A percentile compares a stretch with the other conserved stretches of the same genome.
These are phyloP conservation scores for Trichosurus vulpecula DNA, from an alignment of 2,797 vertebrate species.

Conservation along the genomic window DNA sequence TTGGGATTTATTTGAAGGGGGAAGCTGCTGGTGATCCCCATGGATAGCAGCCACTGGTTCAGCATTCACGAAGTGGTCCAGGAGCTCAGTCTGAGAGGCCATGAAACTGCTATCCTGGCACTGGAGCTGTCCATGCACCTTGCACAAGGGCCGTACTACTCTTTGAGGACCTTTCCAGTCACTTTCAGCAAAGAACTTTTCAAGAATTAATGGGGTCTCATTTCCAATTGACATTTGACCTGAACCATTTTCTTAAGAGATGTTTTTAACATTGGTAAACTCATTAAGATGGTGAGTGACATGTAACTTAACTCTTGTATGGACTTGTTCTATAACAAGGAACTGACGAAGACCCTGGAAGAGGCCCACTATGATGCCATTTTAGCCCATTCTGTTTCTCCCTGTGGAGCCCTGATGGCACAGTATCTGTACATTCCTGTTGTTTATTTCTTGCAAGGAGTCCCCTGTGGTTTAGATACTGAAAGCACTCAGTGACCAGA, in stretches of 20 bases:
- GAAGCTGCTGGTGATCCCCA: slow-evolving; percentile 57
- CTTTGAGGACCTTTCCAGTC: slow-evolving; percentile 84
- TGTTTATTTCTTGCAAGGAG: slow-evolving; percentile 72
- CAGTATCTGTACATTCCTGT: slow-evolving; percentile 81
- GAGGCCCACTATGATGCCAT: slow-evolving; percentile 76
- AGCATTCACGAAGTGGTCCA: slow-evolving; percentile 83
- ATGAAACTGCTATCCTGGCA: slow-evolving; percentile 86
- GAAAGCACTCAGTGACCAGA: slow-evolving; percentile 72
- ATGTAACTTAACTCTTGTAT: slow-evolving; percentile 71
- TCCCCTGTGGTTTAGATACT: slow-evolving; percentile 72
- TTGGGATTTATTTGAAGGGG: background rate
- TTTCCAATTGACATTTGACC: too few relatives aligned
- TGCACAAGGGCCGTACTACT: slow-evolving; percentile 83
- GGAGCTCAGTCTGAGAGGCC: slow-evolving; percentile 87
- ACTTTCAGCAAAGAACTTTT: slow-evolving; percentile 75
- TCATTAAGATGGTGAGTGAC: too few relatives aligned
- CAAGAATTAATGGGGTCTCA: too few relatives aligned
- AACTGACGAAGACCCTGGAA: slow-evolving; percentile 69
- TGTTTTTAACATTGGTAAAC: too few relatives aligned
- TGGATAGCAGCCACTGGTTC: slow-evolving; percentile 92
- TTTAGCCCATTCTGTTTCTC: slow-evolving; percentile 78
- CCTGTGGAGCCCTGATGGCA: slow-evolving; percentile 78
- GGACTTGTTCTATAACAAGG: slow-evolving; percentile 65
- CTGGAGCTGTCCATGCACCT: slow-evolving; percentile 84
- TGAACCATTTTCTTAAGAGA: slow-evolving; percentile 40